phyloP scores from a whole-genome alignment of 1,140 invertebrate genomes.

The Lanistes nyassanus region DNA sequence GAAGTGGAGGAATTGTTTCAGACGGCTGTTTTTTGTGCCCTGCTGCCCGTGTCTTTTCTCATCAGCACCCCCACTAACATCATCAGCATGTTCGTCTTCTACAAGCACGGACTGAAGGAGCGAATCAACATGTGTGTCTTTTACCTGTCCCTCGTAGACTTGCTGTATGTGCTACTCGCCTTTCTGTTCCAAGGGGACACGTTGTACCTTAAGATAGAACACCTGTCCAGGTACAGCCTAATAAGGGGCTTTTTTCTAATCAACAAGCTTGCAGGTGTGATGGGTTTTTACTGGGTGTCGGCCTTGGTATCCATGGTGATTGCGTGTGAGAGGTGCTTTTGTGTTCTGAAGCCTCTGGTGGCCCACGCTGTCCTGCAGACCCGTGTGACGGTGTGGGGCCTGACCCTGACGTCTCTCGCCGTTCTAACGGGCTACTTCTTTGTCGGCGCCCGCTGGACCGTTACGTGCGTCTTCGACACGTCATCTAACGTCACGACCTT shows the following conservation, averaged over 20 bases:
- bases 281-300: background rate
- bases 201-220: background rate
- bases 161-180: background rate
- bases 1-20: background rate
- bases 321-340: conserved; percentile 17
- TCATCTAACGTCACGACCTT: too few species aligned
- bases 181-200: background rate
- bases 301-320: conserved; percentile 1
- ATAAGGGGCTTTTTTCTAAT: background rate
- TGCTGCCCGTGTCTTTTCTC: conserved; percentile 2
- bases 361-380: background rate
- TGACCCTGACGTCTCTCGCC: background rate
- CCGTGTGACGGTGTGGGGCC: background rate
- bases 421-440: background rate
- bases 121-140: conserved; percentile 17
- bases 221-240: too few species aligned
- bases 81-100: conserved; percentile 16
- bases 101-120: conserved; percentile 13
- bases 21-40: background rate
- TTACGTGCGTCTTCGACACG: background rate
- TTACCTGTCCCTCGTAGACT: background rate
- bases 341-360: conserved; percentile 1
- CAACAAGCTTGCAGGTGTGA: background rate
- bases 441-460: background rate
- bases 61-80: conserved; percentile 5